phyloP scores from a whole-genome alignment of 2,888 invertebrate species.

The Ligdia adustata region DNA sequence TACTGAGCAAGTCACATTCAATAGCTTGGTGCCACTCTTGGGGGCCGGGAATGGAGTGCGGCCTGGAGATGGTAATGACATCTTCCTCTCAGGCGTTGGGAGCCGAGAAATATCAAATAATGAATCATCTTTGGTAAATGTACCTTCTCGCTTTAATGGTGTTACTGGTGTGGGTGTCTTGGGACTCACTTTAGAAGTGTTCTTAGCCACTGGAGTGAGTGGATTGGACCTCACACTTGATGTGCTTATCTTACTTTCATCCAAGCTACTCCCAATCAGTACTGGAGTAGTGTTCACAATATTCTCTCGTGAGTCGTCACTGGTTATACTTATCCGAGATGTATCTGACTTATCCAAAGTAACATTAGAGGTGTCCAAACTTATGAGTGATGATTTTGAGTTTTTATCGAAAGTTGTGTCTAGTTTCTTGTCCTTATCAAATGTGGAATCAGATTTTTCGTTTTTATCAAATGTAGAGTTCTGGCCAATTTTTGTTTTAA shows the following conservation, averaged over 20 bases:
- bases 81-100: constrained; percentile 56
- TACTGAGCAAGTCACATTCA: constrained; percentile 69
- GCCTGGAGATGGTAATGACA: constrained; percentile 62
- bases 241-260: constrained; percentile 48
- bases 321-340: constrained; percentile 65
- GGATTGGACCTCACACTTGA: constrained; percentile 14
- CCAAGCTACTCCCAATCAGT: constrained; percentile 69
- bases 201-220: constrained; percentile 32
- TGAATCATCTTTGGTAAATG: constrained; percentile 68
- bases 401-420: constrained; percentile 58
- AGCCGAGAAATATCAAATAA: background rate
- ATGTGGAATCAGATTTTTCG: constrained; percentile 38
- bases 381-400: constrained; percentile 58
- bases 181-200: background rate
- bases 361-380: constrained; percentile 51
- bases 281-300: constrained; percentile 64
- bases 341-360: constrained; percentile 52
- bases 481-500: too few species aligned
- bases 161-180: constrained; percentile 35
- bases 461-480: constrained; percentile 17
- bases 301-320: constrained; percentile 66
- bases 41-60: constrained; percentile 64
- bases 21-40: constrained; percentile 48
- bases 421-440: constrained; percentile 43
- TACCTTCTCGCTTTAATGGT: constrained; percentile 68